Evolutionary conservation across 2,113 vertebrate genomes (phyloP), one percentile per base, ranked within the genome.

Genomic region (Montifringilla adamsi): DNA sequence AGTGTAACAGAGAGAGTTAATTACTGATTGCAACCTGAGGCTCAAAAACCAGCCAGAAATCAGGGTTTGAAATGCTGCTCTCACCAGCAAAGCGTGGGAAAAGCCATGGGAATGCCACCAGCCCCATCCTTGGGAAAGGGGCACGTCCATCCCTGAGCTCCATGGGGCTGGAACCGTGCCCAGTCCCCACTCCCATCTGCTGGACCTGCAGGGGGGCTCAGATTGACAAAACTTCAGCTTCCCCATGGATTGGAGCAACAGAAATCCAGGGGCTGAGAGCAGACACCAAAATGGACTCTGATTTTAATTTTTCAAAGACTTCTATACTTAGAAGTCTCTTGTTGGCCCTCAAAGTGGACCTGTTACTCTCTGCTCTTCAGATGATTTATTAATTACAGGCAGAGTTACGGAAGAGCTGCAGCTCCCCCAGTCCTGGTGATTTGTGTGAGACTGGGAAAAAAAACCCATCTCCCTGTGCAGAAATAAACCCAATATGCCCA

Each of bases 341-440:
- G 70, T 89, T 93, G 91, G 89, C 83, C 93, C 91, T 97, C 95
- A 93, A 95, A 94, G 91, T 84, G 77, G 93, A 89, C 95, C 62
- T 69, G 93, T 82, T 91, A 76, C 62, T 87, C 84, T 87, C 49
- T 91, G 74, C 46, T 91, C 78, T 91, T 96, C 30, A 95, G 96
- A 97, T 93, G 94, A 95, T 94, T 96, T 95, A 96, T 96, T 95
- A 95, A 96, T 97, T 95, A 96, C 87, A 97, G 66, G 80, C 77
- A 80, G 84, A 86, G 46, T 78, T 94, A 67, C 4, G 0, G 67
- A 55, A 89, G 91, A 89, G 63, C 89, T 84, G 87, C 87, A 69
- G 84, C 30, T 94, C 69, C 67, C 52, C 88, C 81, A 35, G 70
- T 91, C 77, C 74, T 76, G 77, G 62, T 93, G 93, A 91, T 94